Evolutionary conservation across 2,113 vertebrate species (phyloP).

Genomic region (Scolopax mira): DNA sequence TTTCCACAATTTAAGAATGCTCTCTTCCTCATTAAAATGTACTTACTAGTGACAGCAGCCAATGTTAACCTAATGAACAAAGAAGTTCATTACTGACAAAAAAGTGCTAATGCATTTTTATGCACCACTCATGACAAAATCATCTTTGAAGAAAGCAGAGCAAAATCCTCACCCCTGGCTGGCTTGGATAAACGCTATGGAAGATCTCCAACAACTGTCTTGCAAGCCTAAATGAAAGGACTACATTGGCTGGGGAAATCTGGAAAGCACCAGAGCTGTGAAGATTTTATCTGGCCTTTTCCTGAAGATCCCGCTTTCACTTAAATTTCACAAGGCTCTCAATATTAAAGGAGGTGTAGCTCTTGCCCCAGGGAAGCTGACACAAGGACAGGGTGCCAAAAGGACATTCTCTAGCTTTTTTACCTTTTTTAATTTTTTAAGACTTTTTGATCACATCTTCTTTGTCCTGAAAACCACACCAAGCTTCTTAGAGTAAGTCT

Average conservation of each 20-base stretch:
- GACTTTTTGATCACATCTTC: background rate
- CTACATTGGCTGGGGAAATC: background rate
- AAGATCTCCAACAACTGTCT: background rate
- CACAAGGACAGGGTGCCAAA: background rate
- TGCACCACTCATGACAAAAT: slow-evolving; percentile 14
- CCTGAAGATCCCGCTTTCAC: background rate
- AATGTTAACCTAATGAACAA: slow-evolving; percentile 45
- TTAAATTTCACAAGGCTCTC: background rate
- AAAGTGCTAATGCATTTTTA: slow-evolving; percentile 37
- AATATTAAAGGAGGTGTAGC: background rate
- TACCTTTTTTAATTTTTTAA: background rate
- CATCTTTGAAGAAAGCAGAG: background rate
- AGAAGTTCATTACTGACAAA: slow-evolving; percentile 41
- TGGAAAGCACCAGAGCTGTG: background rate
- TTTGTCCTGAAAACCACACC: background rate
- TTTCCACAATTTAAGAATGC: slow-evolving; percentile 34
- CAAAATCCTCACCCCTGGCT: background rate
- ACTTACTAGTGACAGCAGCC: slow-evolving; percentile 48
- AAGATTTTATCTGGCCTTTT: background rate
- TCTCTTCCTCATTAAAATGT: slow-evolving; percentile 50
- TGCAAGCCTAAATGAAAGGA: background rate
- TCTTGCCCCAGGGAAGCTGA: background rate
- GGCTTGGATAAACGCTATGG: background rate
- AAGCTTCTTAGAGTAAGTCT: background rate
- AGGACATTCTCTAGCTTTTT: background rate